These are phyloP conservation scores for Aythya baeri DNA, from an alignment of 2,113 vertebrate species.

Conservation along the genomic window DNA sequence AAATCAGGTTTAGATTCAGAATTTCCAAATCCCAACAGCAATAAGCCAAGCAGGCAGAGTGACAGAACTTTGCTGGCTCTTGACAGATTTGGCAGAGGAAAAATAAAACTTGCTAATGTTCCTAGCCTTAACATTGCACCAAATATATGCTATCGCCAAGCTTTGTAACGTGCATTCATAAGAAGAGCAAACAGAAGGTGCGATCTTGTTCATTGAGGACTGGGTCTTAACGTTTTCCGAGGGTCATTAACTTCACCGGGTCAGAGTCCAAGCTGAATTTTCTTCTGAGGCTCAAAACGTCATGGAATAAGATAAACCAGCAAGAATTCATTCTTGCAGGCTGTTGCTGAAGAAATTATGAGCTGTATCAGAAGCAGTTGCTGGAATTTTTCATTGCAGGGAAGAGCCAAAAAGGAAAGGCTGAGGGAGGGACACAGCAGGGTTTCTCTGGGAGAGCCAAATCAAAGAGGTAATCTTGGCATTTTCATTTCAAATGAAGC, in stretches of 20 bases:
- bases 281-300: slow-evolving; percentile 7
- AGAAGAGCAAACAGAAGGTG: background rate
- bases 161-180: background rate
- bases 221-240: background rate
- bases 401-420: background rate
- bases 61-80: background rate
- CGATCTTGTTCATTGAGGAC: background rate
- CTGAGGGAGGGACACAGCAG: slow-evolving; percentile 5
- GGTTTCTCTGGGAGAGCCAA: background rate
- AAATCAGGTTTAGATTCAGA: background rate
- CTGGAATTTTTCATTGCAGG: background rate
- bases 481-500: slow-evolving; percentile 58
- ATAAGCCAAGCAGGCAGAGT: background rate
- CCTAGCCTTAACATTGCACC: background rate
- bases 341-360: background rate
- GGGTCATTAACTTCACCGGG: background rate
- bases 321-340: background rate
- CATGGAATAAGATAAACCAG: background rate
- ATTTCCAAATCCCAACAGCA: background rate
- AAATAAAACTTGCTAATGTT: background rate
- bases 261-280: slow-evolving; percentile 15
- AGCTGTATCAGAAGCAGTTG: background rate
- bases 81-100: background rate
- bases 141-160: background rate
- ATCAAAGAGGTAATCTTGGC: slow-evolving; percentile 38